Percentiles rank a stretch among this genome's conserved stretches.
Evolutionary conservation across 2,113 vertebrate genomes (phyloP).

Genomic region (Dryoscopus gambensis): DNA sequence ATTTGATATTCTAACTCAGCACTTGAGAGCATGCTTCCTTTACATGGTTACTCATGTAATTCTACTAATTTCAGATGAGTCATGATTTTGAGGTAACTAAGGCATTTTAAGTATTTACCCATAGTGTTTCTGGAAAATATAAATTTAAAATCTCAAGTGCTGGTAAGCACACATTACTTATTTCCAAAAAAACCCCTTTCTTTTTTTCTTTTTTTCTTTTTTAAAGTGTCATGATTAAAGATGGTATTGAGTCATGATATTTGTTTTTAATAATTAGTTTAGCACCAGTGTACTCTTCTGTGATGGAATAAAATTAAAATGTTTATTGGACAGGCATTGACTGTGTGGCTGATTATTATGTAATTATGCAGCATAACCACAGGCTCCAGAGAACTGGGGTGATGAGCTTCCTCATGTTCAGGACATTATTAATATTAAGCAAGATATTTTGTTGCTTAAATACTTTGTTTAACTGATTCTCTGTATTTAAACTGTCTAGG

Average conservation of each 20-base stretch:
- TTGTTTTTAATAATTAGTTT: neutral
- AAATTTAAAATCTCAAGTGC: neutral
- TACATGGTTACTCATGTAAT: neutral
- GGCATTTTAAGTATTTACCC: neutral
- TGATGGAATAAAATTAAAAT: neutral
- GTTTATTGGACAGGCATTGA: neutral
- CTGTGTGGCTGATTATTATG: neutral
- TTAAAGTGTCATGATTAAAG: neutral
- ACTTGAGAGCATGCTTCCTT: neutral
- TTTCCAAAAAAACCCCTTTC: fast-evolving
- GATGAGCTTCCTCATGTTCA: neutral
- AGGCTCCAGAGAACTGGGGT: neutral
- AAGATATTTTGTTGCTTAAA: neutral
- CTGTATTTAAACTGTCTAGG: neutral
- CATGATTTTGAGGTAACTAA: neutral
- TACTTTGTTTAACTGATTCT: neutral
- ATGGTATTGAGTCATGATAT: neutral
- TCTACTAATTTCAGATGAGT: neutral
- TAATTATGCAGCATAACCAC: neutral
- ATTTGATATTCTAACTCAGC: neutral
- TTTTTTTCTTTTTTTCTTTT: neutral
- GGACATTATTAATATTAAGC: neutral
- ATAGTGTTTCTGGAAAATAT: neutral
- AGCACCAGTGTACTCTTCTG: neutral
- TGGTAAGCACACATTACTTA: neutral